A percentile compares a stretch with the other conserved stretches of the same genome.
Conservation (phyloP, 2,888 invertebrate genomes). For the Cosmopolites sordidus region DNA sequence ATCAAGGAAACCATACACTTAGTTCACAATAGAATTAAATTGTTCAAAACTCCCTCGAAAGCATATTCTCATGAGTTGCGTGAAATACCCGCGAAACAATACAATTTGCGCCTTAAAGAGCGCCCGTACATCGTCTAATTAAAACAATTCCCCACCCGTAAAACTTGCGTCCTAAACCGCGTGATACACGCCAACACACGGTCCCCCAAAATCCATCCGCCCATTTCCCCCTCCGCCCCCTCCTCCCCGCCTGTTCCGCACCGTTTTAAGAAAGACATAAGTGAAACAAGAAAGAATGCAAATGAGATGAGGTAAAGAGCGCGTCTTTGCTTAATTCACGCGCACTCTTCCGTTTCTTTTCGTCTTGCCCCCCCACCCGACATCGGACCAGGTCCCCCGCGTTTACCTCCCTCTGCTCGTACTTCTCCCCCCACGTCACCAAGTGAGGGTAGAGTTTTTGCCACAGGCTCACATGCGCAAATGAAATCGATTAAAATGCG, state of each 20-base stretch:
- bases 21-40: too few relatives aligned
- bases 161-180: slow-evolving; percentile 6
- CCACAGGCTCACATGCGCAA: slow-evolving; percentile 61
- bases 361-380: slow-evolving; percentile 19
- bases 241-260: slow-evolving; percentile 16
- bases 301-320: slow-evolving; percentile 46
- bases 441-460: slow-evolving; percentile 49
- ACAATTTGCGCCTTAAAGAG: not conserved
- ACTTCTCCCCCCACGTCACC: slow-evolving; percentile 44
- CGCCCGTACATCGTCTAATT: slow-evolving; percentile 1
- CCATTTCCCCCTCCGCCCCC: slow-evolving; percentile 4
- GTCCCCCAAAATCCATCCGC: slow-evolving; percentile 6
- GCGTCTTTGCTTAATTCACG: slow-evolving; percentile 50
- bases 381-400: not conserved
- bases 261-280: slow-evolving; percentile 35
- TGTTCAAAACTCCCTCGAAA: too few relatives aligned
- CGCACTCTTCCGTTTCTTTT: slow-evolving; percentile 52
- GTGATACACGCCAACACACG: slow-evolving; percentile 17
- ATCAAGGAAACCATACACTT: too few relatives aligned
- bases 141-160: slow-evolving; percentile 1
- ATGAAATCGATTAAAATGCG: slow-evolving; percentile 67
- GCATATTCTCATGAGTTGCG: too few relatives aligned
- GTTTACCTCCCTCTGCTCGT: slow-evolving; percentile 16
- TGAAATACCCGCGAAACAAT: not conserved
- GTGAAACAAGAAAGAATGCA: slow-evolving; percentile 44